A percentile compares a stretch with the other conserved stretches of the same genome.
Evolutionary conservation across 2,113 vertebrate species (phyloP).

Genomic region (Petrocephalus microphthalmus): DNA sequence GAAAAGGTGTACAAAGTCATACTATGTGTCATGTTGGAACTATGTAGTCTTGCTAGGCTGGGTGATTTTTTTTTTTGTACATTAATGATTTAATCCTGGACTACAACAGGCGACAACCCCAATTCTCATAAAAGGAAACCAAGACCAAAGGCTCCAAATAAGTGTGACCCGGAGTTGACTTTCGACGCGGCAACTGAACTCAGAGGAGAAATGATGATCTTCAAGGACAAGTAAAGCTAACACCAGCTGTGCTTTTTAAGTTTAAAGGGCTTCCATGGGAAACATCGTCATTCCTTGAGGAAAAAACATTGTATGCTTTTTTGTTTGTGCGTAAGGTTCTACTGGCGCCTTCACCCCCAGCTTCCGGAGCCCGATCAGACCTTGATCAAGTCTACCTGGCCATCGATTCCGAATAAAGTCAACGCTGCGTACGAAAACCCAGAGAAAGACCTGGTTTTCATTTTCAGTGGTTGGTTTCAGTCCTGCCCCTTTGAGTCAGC

Average conservation of each 20-base stretch:
- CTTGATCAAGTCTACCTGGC: conserved; percentile 84
- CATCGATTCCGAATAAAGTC: conserved; percentile 78
- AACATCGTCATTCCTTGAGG: background rate
- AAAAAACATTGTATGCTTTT: background rate
- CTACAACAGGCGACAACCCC: conserved; percentile 56
- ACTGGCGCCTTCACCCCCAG: conserved; percentile 88
- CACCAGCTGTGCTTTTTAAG: background rate
- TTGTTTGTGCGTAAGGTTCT: conserved; percentile 66
- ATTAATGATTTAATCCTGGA: background rate
- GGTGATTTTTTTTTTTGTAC: background rate
- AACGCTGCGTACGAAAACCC: conserved; percentile 88
- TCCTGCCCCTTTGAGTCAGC: background rate
- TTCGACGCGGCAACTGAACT: conserved; percentile 66
- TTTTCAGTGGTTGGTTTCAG: conserved; percentile 78
- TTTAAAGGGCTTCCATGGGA: background rate
- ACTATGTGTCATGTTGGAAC: background rate
- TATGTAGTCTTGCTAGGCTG: background rate
- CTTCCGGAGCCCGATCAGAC: conserved; percentile 72
- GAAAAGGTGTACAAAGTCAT: background rate
- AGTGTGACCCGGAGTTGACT: conserved; percentile 59
- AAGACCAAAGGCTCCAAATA: conserved; percentile 59
- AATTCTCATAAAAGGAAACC: conserved; percentile 49
- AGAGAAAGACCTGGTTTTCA: conserved; percentile 70
- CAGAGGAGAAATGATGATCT: conserved; percentile 64
- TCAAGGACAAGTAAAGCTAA: conserved; percentile 63